phyloP scores from a whole-genome alignment of 53 echinoderm and acorn worm genomes.

The Arbacia lixula region DNA sequence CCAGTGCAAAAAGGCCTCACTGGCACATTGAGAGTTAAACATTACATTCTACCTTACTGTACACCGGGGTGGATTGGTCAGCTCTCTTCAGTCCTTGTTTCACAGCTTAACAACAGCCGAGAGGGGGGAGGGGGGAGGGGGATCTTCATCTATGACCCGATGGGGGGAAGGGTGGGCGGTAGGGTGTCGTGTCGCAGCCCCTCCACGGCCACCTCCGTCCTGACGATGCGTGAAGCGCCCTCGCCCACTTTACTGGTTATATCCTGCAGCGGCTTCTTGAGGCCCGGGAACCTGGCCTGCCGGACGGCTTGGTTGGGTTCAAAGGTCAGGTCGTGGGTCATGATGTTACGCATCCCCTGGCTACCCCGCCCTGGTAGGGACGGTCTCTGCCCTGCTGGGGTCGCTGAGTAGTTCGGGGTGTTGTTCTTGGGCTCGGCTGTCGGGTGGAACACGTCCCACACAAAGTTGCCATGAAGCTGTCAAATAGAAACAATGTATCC shows the following conservation, averaged over 20 bases:
- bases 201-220: neutral
- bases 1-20: too few species aligned
- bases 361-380: constrained; percentile 27
- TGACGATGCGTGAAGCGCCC: neutral
- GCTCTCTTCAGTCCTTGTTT: too few species aligned
- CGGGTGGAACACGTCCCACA: constrained; percentile 96
- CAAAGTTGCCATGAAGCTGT: constrained; percentile 91
- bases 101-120: too few species aligned
- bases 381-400: neutral
- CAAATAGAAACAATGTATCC: neutral
- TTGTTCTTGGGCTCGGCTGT: constrained; percentile 2
- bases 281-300: constrained; percentile 4
- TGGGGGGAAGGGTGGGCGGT: constrained; percentile 25
- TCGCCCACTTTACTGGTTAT: constrained; percentile 18
- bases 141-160: constrained; percentile 9
- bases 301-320: constrained; percentile 22
- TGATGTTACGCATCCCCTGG: constrained; percentile 36
- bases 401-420: neutral
- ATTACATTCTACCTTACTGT: too few species aligned
- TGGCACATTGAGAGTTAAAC: too few species aligned
- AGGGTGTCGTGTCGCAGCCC: constrained; percentile 28
- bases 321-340: constrained; percentile 24
- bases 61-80: too few species aligned
- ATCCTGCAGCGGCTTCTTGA: neutral
- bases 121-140: too few species aligned